Evolutionary conservation across 2,797 vertebrate species (phyloP).

Genomic region (Semaprochilodus insignis): DNA sequence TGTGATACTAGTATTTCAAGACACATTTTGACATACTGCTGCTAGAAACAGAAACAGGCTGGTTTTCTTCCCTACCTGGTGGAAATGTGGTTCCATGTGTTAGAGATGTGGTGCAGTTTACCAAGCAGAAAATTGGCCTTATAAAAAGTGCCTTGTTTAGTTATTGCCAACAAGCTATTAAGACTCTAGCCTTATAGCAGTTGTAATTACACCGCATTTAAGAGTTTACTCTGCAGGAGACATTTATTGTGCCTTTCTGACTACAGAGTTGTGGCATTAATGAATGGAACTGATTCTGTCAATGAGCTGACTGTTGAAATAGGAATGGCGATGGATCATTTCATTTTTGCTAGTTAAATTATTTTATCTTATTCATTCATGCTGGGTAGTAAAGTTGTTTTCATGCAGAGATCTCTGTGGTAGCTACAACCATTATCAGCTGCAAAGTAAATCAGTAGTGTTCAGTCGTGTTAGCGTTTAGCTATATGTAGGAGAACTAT

Average conservation of each 20-base stretch:
- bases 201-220: slow-evolving; percentile 35
- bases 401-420: slow-evolving; percentile 1
- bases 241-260: slow-evolving; percentile 35
- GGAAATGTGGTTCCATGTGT: no score
- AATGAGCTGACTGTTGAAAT: not conserved
- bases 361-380: not conserved
- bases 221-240: slow-evolving; percentile 55
- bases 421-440: not conserved
- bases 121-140: slow-evolving; percentile 3
- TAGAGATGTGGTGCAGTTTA: not conserved
- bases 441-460: not conserved
- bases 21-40: no score
- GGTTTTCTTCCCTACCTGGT: no score
- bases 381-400: slow-evolving; percentile 12
- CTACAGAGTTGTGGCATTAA: slow-evolving; percentile 22
- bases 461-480: not conserved
- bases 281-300: not conserved
- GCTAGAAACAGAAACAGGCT: no score
- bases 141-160: slow-evolving; percentile 15
- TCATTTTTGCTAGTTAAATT: not conserved
- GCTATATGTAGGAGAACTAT: not conserved
- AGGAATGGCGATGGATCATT: no score
- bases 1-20: no score
- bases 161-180: slow-evolving; percentile 4
- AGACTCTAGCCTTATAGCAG: not conserved